A percentile compares a stretch with the other conserved stretches of the same genome.
Conservation (phyloP, 1,140 invertebrate genomes). For the Drosophila nigrodunni region DNA sequence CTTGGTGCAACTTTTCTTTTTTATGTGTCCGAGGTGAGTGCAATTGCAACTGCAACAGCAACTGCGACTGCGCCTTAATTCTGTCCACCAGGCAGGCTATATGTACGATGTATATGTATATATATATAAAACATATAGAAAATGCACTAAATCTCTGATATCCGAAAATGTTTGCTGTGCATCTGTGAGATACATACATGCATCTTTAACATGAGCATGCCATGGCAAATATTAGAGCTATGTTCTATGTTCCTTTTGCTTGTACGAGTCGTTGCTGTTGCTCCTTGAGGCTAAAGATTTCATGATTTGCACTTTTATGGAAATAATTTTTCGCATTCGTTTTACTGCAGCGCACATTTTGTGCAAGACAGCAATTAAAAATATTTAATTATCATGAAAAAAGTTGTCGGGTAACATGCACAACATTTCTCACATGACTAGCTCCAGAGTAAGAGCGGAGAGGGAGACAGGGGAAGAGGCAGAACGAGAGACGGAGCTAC, state of each 20-base stretch:
- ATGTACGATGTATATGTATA: slow-evolving; percentile 11
- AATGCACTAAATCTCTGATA: slow-evolving; percentile 79
- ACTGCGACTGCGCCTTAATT: slow-evolving; percentile 79
- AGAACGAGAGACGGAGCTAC: not conserved
- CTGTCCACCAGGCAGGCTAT: slow-evolving; percentile 45
- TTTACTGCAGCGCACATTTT: slow-evolving; percentile 59
- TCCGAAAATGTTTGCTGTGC: slow-evolving; percentile 74
- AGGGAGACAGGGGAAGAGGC: slow-evolving; percentile 15
- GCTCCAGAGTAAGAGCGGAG: slow-evolving; percentile 37
- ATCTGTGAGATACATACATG: slow-evolving; percentile 69
- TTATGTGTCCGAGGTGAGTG: slow-evolving; percentile 39
- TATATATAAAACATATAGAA: slow-evolving; percentile 50
- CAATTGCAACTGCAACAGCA: slow-evolving; percentile 31
- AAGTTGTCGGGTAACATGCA: slow-evolving; percentile 77
- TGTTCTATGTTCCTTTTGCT: slow-evolving; percentile 57
- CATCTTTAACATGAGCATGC: slow-evolving; percentile 46
- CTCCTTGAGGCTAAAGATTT: slow-evolving; percentile 66
- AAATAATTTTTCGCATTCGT: slow-evolving; percentile 73
- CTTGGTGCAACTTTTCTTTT: slow-evolving; percentile 54
- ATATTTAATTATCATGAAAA: slow-evolving; percentile 82
- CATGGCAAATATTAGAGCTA: slow-evolving; percentile 79
- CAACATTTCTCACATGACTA: slow-evolving; percentile 77
- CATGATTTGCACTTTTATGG: slow-evolving; percentile 83
- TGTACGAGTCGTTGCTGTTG: slow-evolving; percentile 41
- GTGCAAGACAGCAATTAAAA: slow-evolving; percentile 83